Evolutionary conservation across 2,113 vertebrate genomes (phyloP).

Genomic region (Pseudopodoces humilis): DNA sequence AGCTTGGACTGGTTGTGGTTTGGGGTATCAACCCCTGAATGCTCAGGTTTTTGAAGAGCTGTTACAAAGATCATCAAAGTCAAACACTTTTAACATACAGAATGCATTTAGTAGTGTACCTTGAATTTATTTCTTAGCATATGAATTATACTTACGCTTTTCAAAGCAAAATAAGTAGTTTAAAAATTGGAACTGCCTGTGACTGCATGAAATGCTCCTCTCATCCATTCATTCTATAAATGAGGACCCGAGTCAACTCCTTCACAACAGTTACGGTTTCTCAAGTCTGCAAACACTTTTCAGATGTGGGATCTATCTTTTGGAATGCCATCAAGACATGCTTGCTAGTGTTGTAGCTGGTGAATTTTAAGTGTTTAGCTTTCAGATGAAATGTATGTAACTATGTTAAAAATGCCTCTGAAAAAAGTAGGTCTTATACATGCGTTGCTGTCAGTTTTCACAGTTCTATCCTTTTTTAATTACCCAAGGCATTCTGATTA

Average conservation of each 20-base stretch:
- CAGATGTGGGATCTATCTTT: not conserved
- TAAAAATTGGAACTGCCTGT: not conserved
- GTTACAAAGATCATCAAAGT: not conserved
- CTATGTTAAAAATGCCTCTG: not conserved
- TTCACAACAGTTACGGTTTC: not conserved
- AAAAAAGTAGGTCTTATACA: conserved; percentile 43
- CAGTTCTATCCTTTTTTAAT: conserved; percentile 32
- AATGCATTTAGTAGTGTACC: not conserved
- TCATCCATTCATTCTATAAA: not conserved
- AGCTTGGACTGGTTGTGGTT: not conserved
- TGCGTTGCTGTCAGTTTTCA: conserved; percentile 1
- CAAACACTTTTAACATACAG: not conserved
- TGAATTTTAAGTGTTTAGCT: conserved; percentile 9
- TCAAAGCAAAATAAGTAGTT: not conserved
- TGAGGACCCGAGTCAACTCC: not conserved
- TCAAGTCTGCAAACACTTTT: not conserved
- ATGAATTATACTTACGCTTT: not conserved
- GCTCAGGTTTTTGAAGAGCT: not conserved
- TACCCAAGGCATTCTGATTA: conserved; percentile 46
- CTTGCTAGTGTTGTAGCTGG: not conserved
- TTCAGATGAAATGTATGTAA: conserved; percentile 1
- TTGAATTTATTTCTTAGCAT: not conserved
- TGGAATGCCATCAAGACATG: not conserved
- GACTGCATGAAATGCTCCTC: conserved; percentile 2
- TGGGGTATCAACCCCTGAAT: not conserved